Evolutionary conservation across 2,113 vertebrate genomes (phyloP).

Genomic region (Marcusenius ussheri): DNA sequence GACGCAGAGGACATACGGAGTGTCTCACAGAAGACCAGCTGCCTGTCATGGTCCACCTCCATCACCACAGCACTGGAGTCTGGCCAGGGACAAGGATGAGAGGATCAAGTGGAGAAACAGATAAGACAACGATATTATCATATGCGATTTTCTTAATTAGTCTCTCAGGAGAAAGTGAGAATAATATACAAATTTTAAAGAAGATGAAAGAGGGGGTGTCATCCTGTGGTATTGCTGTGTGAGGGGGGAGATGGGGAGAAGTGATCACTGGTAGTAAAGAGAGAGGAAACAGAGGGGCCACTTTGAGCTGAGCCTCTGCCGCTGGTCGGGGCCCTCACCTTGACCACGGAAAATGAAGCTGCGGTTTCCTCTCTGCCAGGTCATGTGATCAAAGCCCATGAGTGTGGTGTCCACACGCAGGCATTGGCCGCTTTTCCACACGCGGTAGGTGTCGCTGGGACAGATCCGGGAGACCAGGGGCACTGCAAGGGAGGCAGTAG

Average conservation of each 20-base stretch:
- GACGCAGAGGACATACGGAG: constrained; percentile 70
- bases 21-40: constrained; percentile 85
- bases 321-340: constrained; percentile 59
- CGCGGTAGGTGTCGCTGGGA: constrained; percentile 93
- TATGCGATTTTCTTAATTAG: neutral
- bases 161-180: neutral
- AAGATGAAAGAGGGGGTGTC: neutral
- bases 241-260: neutral
- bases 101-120: constrained; percentile 1
- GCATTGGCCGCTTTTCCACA: constrained; percentile 96
- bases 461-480: constrained; percentile 95
- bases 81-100: constrained; percentile 33
- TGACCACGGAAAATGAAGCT: constrained; percentile 93
- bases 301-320: neutral
- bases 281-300: no score
- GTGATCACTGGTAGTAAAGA: neutral
- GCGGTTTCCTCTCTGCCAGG: constrained; percentile 93
- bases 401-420: constrained; percentile 91
- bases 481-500: constrained; percentile 56
- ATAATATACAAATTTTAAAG: neutral
- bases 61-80: constrained; percentile 89
- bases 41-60: constrained; percentile 94
- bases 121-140: neutral
- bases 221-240: neutral
- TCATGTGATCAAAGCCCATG: constrained; percentile 97